A percentile compares a stretch with the other conserved stretches of the same genome.
These are phyloP conservation scores for Macrocentrus cingulum DNA, from an alignment of 1,140 invertebrate genomes.

Conservation along the genomic window DNA sequence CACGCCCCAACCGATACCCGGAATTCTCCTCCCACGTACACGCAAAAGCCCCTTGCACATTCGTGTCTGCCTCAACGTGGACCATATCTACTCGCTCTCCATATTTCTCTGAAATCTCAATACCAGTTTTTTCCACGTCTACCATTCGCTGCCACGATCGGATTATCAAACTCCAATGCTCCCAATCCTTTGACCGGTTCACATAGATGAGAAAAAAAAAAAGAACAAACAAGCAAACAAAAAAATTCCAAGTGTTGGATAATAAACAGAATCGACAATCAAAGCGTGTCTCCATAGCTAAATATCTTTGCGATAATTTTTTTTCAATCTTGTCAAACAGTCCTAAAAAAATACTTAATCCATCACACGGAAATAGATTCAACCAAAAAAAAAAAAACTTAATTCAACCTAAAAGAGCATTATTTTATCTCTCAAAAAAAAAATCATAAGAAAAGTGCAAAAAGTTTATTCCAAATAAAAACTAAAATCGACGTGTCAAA, in stretches of 20 bases:
- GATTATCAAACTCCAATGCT: slow-evolving; percentile 4
- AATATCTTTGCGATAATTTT: no score
- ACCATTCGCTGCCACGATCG: neutral
- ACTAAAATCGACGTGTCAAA: no score
- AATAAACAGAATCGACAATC: slow-evolving; percentile 12
- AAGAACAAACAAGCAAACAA: slow-evolving; percentile 12
- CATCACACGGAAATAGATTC: no score
- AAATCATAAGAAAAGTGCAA: no score
- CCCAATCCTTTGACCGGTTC: slow-evolving; percentile 24
- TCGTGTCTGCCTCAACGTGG: slow-evolving; percentile 1
- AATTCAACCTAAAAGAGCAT: no score
- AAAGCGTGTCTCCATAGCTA: no score
- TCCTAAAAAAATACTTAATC: no score
- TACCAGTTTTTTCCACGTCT: slow-evolving; percentile 5
- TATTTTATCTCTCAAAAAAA: no score
- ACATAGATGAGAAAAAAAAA: slow-evolving; percentile 12
- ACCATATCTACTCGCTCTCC: neutral
- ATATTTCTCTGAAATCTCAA: neutral
- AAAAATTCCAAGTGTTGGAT: slow-evolving; percentile 8
- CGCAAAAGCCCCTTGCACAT: neutral
- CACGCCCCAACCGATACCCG: slow-evolving; percentile 15
- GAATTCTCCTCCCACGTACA: neutral
- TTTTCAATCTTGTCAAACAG: no score
- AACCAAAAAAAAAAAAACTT: no score
- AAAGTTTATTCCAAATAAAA: no score